These are phyloP conservation scores for Ageneiosus marmoratus DNA, from an alignment of 2,113 vertebrate species.

Conservation along the genomic window DNA sequence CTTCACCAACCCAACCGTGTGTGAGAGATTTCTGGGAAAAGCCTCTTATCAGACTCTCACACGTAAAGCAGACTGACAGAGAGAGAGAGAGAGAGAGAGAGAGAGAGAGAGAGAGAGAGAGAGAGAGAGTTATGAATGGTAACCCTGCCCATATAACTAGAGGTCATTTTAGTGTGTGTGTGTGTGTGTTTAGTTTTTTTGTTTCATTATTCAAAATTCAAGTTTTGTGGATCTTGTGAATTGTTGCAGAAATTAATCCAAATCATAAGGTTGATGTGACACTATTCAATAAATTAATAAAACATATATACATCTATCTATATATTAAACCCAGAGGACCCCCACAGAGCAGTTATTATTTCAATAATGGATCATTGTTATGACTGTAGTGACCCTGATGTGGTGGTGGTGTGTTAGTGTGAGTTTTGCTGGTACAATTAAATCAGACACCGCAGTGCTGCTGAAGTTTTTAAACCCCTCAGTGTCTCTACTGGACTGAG, in stretches of 20 bases:
- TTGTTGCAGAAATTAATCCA: neutral
- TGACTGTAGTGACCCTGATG: no score
- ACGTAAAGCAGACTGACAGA: neutral
- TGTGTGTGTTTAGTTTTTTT: no score
- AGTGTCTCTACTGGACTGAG: no score
- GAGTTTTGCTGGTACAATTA: no score
- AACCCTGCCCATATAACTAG: neutral
- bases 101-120: slow-evolving; percentile 4
- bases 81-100: neutral
- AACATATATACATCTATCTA: no score
- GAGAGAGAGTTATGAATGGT: neutral
- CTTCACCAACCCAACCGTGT: slow-evolving; percentile 30
- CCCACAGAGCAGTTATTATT: no score
- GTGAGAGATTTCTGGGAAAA: slow-evolving; percentile 37
- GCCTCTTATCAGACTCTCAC: slow-evolving; percentile 19
- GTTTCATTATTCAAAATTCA: neutral
- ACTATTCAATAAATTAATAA: neutral
- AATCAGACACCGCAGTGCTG: no score
- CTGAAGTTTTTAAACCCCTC: no score
- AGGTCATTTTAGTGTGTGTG: neutral
- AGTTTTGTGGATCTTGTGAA: neutral
- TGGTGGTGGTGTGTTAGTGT: no score
- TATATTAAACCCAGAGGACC: no score
- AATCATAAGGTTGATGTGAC: neutral
- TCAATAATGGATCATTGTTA: no score